These are phyloP conservation scores for Tiaroga cobitis DNA, from an alignment of 2,797 vertebrate species.

Conservation along the genomic window DNA sequence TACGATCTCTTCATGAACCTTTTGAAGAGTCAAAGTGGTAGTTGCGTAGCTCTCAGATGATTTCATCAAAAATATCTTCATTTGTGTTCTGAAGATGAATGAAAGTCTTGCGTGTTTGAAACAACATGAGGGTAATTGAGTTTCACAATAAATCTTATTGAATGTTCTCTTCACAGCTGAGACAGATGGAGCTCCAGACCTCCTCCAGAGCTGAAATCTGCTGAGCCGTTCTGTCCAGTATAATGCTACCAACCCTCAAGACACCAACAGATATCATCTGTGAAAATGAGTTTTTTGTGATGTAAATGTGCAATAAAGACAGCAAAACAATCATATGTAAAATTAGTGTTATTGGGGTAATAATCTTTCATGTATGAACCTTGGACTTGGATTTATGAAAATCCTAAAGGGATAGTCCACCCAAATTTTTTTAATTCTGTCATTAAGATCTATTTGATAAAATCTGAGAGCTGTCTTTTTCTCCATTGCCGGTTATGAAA, in stretches of 20 bases:
- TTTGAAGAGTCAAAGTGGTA: too few relatives aligned
- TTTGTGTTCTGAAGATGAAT: too few relatives aligned
- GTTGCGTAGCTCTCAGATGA: too few relatives aligned
- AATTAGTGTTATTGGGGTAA: neutral
- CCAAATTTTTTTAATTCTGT: too few relatives aligned
- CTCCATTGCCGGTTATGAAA: neutral
- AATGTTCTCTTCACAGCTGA: conserved; percentile 6
- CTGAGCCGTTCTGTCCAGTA: neutral
- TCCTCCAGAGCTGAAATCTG: neutral
- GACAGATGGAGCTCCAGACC: neutral
- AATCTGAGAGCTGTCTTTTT: too few relatives aligned
- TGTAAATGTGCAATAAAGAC: neutral
- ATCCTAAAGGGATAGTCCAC: too few relatives aligned
- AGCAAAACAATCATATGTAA: neutral
- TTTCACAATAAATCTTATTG: neutral
- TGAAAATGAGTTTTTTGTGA: neutral
- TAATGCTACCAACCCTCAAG: neutral
- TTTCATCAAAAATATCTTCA: too few relatives aligned
- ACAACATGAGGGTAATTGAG: neutral
- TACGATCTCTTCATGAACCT: too few relatives aligned
- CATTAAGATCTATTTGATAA: too few relatives aligned
- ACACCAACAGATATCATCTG: neutral
- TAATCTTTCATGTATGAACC: neutral
- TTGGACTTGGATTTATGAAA: neutral
- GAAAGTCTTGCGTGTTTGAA: too few relatives aligned